These are phyloP conservation scores for Poeciliopsis gracilis DNA, from an alignment of 2,797 vertebrate genomes.

Conservation along the genomic window DNA sequence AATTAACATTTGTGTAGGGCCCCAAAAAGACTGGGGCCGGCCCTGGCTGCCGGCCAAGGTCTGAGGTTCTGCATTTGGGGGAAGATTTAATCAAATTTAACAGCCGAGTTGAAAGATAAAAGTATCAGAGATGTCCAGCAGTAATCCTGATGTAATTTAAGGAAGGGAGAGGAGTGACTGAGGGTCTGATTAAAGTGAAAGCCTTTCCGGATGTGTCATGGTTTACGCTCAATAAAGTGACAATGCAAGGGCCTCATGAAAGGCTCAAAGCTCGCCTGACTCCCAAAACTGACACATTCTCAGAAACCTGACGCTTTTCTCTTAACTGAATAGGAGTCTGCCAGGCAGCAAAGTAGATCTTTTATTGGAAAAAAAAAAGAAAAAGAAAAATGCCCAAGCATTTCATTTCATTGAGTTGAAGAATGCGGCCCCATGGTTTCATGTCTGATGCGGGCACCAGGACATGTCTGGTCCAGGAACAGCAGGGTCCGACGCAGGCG, in stretches of 20 bases:
- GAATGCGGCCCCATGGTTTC: conserved; percentile 40
- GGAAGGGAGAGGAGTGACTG: conserved; percentile 1
- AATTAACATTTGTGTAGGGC: no score
- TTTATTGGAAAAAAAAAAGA: conserved; percentile 14
- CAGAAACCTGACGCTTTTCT: background rate
- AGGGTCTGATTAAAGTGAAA: conserved; percentile 48
- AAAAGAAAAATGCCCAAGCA: background rate
- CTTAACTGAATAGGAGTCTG: background rate
- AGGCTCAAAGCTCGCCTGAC: background rate
- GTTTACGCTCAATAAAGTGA: conserved; percentile 37
- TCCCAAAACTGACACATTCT: background rate
- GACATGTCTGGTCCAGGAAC: conserved; percentile 17
- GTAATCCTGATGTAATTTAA: conserved; percentile 41
- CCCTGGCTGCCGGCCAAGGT: background rate
- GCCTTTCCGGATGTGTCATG: conserved; percentile 27
- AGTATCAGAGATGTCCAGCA: conserved; percentile 28
- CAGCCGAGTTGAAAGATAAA: conserved; percentile 8
- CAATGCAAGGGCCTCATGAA: conserved; percentile 22
- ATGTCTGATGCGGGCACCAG: conserved; percentile 27
- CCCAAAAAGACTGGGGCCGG: no score
- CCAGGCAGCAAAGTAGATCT: background rate
- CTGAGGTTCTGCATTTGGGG: background rate
- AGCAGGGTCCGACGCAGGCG: conserved; percentile 11
- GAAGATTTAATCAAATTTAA: background rate
- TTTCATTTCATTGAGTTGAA: conserved; percentile 28